Base-by-base conservation (phyloP, 2,888 invertebrate species). In the Cephalotes varians region DNA sequence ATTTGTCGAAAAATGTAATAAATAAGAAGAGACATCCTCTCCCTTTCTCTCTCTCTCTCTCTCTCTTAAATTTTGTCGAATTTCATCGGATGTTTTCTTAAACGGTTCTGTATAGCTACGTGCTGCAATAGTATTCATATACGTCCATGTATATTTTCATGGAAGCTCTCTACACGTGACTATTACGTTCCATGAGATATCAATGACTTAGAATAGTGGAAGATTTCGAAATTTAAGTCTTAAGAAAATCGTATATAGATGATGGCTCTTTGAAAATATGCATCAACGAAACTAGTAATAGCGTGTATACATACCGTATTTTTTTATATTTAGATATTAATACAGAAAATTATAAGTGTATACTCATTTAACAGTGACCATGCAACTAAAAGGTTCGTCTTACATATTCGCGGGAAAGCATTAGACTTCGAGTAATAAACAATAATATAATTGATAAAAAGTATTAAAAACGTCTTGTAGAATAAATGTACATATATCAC, bases 301-400 rank as follows among this genome's bases (percentile, higher is more conserved):
- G 54, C 71, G 18, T 65, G 37, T 64, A 64, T 34, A 62, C 64
- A 31, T 51, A 76, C 15, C 69, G 51, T 80, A 18, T 28, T 44
- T 34, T 82, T 18, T 44, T 56, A 62, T 54, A 60, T 51, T n/a
- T 62, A 83, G 40, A 34, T 73, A 79, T 76, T 80, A 85, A 60
- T 71, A 58, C 37, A 82, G 69, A 85, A 77, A 60, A 77, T 64
- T 85, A 86, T 79, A 83, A 72, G 87, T 86, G 74, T 86, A 71
- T 90, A 90, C 91, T 91, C 91, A 90, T 91, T 91, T 90, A 88
- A 89, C 87, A 86, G 83, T 87, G 83, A 88, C 51, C 87, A 85
- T 89, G 85, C 81, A 83, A 65, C 44, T 31, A 54, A 62, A 54
- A 77, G 5, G 5, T 5, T 69, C 12, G 7, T 58, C 37, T 40